Percentiles rank a stretch among this genome's conserved stretches.
These are phyloP conservation scores for Polypterus senegalus DNA, from an alignment of 2,113 vertebrate species.

Conservation along the genomic window DNA sequence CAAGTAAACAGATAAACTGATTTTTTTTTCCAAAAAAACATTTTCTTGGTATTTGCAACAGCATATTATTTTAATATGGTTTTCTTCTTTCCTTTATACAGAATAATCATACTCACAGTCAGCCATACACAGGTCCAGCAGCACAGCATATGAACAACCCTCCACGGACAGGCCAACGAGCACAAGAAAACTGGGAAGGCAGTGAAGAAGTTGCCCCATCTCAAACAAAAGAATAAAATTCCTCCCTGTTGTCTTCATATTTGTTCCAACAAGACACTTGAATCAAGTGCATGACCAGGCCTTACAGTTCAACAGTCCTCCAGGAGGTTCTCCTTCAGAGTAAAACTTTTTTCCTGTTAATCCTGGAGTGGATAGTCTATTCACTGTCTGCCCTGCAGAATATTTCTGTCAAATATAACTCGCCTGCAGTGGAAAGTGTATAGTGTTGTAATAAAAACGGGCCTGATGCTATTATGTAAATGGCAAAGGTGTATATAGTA, in stretches of 20 bases:
- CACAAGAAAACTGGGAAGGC: constrained; percentile 96
- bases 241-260: constrained; percentile 51
- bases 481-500: constrained; percentile 98
- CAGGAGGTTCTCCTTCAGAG: constrained; percentile 76
- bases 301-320: constrained; percentile 77
- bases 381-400: constrained; percentile 77
- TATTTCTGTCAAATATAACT: constrained; percentile 80
- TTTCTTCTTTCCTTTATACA: constrained; percentile 22
- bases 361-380: constrained; percentile 75
- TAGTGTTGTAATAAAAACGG: constrained; percentile 83
- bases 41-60: too few relatives aligned
- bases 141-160: constrained; percentile 99
- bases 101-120: constrained; percentile 97
- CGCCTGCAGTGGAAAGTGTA: constrained; percentile 88
- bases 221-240: constrained; percentile 87
- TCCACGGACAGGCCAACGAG: constrained; percentile 81
- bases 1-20: too few relatives aligned
- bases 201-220: constrained; percentile 81
- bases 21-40: too few relatives aligned
- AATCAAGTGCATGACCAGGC: constrained; percentile 69
- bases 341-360: constrained; percentile 70
- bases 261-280: constrained; percentile 62
- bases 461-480: constrained; percentile 94
- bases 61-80: not conserved
- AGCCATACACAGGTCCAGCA: constrained; percentile 94